These are phyloP conservation scores for Drosophila demipolita DNA, from an alignment of 2,888 invertebrate species.

Conservation along the genomic window DNA sequence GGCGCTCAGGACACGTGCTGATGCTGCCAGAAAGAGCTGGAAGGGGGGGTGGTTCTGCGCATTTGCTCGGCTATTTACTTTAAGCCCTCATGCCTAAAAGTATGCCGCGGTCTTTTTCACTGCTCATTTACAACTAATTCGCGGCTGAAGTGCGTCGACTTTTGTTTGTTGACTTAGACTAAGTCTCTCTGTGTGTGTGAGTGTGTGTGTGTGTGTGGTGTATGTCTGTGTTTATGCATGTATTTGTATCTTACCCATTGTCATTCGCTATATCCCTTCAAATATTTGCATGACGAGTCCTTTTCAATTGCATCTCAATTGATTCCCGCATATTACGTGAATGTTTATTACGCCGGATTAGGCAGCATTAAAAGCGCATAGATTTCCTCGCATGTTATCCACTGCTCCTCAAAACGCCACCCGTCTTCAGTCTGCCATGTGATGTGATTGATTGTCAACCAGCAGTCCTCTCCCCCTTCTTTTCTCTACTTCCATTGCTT, in stretches of 20 bases:
- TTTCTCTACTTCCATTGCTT: conserved; percentile 6
- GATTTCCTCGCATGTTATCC: conserved; percentile 45
- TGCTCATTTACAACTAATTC: conserved; percentile 57
- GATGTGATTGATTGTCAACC: conserved; percentile 76
- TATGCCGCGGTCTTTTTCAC: conserved; percentile 47
- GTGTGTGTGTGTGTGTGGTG: conserved; percentile 2
- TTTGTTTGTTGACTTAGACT: conserved; percentile 52
- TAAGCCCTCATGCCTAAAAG: conserved; percentile 63
- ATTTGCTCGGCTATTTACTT: conserved; percentile 47
- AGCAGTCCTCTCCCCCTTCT: conserved; percentile 8
- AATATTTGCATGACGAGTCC: conserved; percentile 74
- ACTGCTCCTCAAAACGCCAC: conserved; percentile 2
- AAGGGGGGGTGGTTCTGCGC: neutral
- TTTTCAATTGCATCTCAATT: conserved; percentile 72
- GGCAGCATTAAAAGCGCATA: conserved; percentile 75
- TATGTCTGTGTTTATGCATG: conserved; percentile 3
- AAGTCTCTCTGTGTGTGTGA: conserved; percentile 10
- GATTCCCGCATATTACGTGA: conserved; percentile 72
- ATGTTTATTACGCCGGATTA: conserved; percentile 80
- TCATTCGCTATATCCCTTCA: conserved; percentile 61
- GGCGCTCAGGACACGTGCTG: conserved; percentile 40
- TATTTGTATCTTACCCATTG: conserved; percentile 41
- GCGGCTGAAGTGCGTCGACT: conserved; percentile 49
- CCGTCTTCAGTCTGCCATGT: conserved; percentile 61
- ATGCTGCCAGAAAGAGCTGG: neutral